phyloP scores from a whole-genome alignment of 1,140 invertebrate genomes.

The Acarapis woodi region DNA sequence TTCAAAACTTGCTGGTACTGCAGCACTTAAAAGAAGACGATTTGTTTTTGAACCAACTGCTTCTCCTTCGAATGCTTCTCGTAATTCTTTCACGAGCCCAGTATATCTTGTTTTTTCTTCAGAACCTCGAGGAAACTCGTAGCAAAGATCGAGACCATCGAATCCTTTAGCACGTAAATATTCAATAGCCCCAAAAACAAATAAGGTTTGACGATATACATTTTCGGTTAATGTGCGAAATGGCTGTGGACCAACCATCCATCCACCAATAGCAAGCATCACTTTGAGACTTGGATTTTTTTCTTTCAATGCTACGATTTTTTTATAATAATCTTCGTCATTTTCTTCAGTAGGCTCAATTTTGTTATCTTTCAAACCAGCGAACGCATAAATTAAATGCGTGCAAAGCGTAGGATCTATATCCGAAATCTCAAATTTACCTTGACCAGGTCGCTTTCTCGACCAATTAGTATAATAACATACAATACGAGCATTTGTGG shows the following conservation, averaged over 20 bases:
- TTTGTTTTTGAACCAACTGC: slow-evolving; percentile 36
- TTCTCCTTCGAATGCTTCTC: slow-evolving; percentile 65
- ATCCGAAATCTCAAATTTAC: slow-evolving; percentile 56
- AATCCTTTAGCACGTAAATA: slow-evolving; percentile 70
- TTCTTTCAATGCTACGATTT: slow-evolving; percentile 42
- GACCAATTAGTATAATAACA: slow-evolving; percentile 89
- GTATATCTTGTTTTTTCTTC: slow-evolving; percentile 30
- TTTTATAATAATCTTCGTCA: slow-evolving; percentile 25
- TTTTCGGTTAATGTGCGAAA: slow-evolving; percentile 55
- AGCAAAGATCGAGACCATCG: slow-evolving; percentile 82
- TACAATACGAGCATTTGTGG: slow-evolving; percentile 26
- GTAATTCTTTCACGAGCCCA: slow-evolving; percentile 27
- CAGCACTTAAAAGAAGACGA: slow-evolving; percentile 51
- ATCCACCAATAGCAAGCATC: slow-evolving; percentile 66
- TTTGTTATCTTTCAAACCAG: slow-evolving; percentile 39
- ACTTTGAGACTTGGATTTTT: slow-evolving; percentile 70
- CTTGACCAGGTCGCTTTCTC: slow-evolving; percentile 48
- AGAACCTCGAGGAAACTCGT: slow-evolving; percentile 71
- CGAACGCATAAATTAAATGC: slow-evolving; percentile 74
- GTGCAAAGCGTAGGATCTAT: slow-evolving; percentile 59
- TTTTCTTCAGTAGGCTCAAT: slow-evolving; percentile 35
- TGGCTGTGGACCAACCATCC: slow-evolving; percentile 67
- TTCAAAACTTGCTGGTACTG: slow-evolving; percentile 71
- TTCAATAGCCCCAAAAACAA: slow-evolving; percentile 72
- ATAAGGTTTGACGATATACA: slow-evolving; percentile 53